Evolutionary conservation across 2,113 vertebrate species (phyloP).

Genomic region (Myotis davidii): DNA sequence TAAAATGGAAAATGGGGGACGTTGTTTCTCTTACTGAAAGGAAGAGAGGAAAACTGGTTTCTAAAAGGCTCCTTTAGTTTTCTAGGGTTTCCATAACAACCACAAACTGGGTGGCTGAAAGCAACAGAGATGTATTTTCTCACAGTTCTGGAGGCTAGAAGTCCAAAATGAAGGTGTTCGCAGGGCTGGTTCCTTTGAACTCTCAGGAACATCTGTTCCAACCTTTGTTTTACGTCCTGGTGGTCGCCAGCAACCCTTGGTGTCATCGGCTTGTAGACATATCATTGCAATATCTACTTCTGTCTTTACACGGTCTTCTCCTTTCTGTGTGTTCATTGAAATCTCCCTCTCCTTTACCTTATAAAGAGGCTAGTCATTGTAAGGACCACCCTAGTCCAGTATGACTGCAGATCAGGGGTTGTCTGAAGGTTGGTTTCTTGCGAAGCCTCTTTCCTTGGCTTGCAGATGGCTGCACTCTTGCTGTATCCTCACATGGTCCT

Average conservation of each 20-base stretch:
- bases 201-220: background rate
- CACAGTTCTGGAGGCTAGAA: background rate
- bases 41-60: background rate
- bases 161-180: background rate
- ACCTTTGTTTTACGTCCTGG: background rate
- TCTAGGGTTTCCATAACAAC: background rate
- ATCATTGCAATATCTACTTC: background rate
- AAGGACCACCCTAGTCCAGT: too few relatives aligned
- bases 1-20: background rate
- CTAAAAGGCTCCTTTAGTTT: background rate
- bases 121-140: background rate
- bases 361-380: too few relatives aligned
- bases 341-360: background rate
- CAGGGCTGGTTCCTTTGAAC: background rate
- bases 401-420: background rate
- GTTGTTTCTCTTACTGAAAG: background rate
- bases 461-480: background rate
- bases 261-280: background rate
- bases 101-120: background rate
- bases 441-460: background rate
- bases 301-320: background rate
- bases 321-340: background rate
- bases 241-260: too few relatives aligned
- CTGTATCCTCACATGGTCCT: background rate
- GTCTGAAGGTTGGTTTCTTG: background rate